Evolutionary conservation across 2,888 invertebrate species (phyloP).

Genomic region (Lingula anatina): DNA sequence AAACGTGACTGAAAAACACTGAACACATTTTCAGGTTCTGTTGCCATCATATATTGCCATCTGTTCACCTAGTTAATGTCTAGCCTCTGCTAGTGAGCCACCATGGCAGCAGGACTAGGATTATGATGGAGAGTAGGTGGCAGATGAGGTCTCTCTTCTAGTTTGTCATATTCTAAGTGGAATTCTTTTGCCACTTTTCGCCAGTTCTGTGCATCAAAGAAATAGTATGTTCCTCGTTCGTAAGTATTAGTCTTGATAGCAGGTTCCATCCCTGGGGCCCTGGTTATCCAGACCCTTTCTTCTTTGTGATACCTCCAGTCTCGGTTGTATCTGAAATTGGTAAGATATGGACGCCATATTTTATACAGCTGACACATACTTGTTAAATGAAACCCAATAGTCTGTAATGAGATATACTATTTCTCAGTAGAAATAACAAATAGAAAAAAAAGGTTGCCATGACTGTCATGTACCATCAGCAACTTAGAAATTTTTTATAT

Average conservation of each 20-base stretch:
- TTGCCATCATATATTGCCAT: too few relatives aligned
- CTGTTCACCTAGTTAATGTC: too few relatives aligned
- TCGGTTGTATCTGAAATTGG: constrained; percentile 74
- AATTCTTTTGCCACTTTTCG: constrained; percentile 98
- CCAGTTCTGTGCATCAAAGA: constrained; percentile 99
- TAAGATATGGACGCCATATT: too few relatives aligned
- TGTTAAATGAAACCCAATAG: too few relatives aligned
- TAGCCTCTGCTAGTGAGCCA: not conserved
- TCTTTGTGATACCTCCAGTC: constrained; percentile 99
- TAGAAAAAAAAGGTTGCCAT: too few relatives aligned
- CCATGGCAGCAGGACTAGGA: constrained; percentile 14
- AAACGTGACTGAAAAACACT: too few relatives aligned
- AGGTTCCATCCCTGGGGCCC: constrained; percentile 90
- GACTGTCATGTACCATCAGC: too few relatives aligned
- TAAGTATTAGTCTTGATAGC: constrained; percentile 93
- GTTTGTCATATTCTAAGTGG: constrained; percentile 96
- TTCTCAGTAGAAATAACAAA: too few relatives aligned
- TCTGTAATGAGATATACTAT: too few relatives aligned
- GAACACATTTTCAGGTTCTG: too few relatives aligned
- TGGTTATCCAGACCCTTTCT: constrained; percentile 98
- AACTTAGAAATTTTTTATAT: too few relatives aligned
- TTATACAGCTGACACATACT: too few relatives aligned
- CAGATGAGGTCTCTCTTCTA: constrained; percentile 79
- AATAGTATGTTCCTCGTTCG: constrained; percentile 98
- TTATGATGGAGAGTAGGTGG: constrained; percentile 34